These are phyloP conservation scores for Sebastes trivittatus DNA, from an alignment of 2,797 vertebrate genomes.

Conservation along the genomic window DNA sequence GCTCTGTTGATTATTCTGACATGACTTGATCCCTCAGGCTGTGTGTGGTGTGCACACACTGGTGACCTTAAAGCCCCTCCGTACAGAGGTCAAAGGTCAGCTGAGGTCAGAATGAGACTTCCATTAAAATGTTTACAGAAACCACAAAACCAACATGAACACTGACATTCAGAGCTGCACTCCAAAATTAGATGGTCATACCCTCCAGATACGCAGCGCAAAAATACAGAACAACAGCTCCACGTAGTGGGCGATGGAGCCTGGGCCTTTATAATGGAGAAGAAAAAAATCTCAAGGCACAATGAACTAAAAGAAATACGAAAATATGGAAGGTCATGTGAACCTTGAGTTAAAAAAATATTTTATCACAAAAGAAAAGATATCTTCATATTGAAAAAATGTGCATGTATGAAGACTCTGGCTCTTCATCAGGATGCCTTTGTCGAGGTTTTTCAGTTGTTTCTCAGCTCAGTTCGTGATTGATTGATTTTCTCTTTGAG, in stretches of 20 bases:
- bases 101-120: constrained; percentile 12
- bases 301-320: neutral
- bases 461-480: neutral
- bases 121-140: constrained; percentile 35
- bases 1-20: constrained; percentile 8
- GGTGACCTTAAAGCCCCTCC: constrained; percentile 11
- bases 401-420: neutral
- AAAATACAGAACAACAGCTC: constrained; percentile 42
- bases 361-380: neutral
- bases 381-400: neutral
- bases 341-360: neutral
- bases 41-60: neutral
- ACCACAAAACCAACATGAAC: constrained; percentile 5
- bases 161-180: constrained; percentile 4
- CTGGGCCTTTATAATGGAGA: neutral
- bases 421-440: neutral
- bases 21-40: constrained; percentile 11
- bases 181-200: constrained; percentile 11
- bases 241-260: constrained; percentile 53
- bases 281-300: neutral
- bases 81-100: constrained; percentile 37
- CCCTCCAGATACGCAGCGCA: neutral
- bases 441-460: neutral
- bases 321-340: neutral
- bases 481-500: neutral